Evolutionary conservation across 2,888 invertebrate genomes (phyloP).

Genomic region (Drosophila subquinaria): DNA sequence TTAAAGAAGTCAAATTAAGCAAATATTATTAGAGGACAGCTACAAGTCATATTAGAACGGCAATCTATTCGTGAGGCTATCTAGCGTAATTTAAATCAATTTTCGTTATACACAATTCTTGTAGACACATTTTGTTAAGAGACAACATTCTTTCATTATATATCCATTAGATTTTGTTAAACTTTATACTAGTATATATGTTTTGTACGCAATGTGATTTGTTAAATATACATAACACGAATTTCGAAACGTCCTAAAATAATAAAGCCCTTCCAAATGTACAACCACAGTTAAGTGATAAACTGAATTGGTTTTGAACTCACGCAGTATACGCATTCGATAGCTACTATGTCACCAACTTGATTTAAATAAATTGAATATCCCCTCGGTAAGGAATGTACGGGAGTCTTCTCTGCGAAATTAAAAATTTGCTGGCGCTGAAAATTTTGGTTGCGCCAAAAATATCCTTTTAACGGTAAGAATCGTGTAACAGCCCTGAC

Average conservation of each 20-base stretch:
- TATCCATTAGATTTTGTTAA: constrained; percentile 60
- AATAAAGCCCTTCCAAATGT: constrained; percentile 76
- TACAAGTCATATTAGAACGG: constrained; percentile 38
- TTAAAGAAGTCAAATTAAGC: constrained; percentile 69
- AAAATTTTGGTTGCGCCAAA: no score
- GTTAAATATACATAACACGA: constrained; percentile 64
- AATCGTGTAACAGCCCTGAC: no score
- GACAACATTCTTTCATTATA: constrained; percentile 1
- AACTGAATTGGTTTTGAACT: no score
- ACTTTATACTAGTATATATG: constrained; percentile 48
- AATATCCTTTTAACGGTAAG: no score
- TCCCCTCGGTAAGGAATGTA: no score
- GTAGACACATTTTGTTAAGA: constrained; percentile 70
- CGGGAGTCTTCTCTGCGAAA: no score
- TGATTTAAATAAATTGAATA: no score
- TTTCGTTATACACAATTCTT: constrained; percentile 53
- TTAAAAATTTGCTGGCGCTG: no score
- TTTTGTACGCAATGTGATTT: constrained; percentile 78
- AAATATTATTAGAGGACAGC: constrained; percentile 12
- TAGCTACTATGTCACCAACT: no score
- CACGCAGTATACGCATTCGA: no score
- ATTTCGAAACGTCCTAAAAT: constrained; percentile 81
- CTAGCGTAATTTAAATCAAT: constrained; percentile 56
- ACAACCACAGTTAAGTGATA: no score
- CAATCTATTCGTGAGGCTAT: constrained; percentile 37